These are phyloP conservation scores for Nymphalis polychloros DNA, from an alignment of 2,888 invertebrate species.

Conservation along the genomic window DNA sequence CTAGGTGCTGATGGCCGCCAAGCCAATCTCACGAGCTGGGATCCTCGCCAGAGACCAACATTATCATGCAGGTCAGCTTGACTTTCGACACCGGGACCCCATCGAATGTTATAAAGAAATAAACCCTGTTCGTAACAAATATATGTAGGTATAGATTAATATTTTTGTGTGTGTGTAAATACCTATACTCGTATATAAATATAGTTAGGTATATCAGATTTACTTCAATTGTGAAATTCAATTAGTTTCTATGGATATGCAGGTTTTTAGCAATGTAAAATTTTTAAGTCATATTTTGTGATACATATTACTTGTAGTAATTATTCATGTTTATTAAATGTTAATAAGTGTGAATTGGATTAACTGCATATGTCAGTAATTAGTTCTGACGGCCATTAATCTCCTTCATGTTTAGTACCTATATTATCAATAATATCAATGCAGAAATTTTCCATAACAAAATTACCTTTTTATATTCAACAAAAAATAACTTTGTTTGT, in stretches of 20 bases:
- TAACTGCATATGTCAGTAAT: not conserved
- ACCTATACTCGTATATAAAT: too few relatives aligned
- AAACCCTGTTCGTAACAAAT: slow-evolving; percentile 62
- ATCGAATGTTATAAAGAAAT: slow-evolving; percentile 74
- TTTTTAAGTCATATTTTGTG: not conserved
- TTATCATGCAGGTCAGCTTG: slow-evolving; percentile 67
- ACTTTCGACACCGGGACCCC: slow-evolving; percentile 81
- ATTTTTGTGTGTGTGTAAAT: too few relatives aligned
- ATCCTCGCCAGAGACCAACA: slow-evolving; percentile 81
- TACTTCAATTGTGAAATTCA: too few relatives aligned
- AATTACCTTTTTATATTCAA: too few relatives aligned
- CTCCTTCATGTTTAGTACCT: not conserved
- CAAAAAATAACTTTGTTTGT: not conserved
- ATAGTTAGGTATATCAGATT: too few relatives aligned
- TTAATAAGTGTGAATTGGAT: not conserved
- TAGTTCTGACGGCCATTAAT: not conserved
- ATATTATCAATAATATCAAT: not conserved
- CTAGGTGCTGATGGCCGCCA: slow-evolving; percentile 58
- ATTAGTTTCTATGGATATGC: too few relatives aligned
- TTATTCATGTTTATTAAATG: not conserved
- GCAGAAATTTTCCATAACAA: not conserved
- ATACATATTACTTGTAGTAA: not conserved
- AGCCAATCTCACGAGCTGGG: slow-evolving; percentile 68
- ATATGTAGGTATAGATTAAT: too few relatives aligned
- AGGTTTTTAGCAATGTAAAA: too few relatives aligned